Conservation (phyloP, 1,140 invertebrate species). For the Tetramorium parvispinum region DNA sequence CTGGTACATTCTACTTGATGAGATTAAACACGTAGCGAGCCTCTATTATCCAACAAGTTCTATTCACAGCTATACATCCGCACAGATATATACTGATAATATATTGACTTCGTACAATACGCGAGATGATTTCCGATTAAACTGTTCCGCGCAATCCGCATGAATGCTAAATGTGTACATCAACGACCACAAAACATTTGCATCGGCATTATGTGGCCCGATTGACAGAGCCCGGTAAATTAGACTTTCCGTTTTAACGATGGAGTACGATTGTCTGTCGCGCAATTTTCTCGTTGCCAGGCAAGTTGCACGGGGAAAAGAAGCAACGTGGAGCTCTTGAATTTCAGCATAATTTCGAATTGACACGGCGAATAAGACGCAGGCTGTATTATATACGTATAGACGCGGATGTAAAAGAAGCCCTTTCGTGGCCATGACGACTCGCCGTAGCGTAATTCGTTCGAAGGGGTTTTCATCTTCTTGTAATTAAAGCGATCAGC, state of each 20-base stretch:
- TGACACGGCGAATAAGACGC: not conserved
- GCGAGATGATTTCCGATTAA: constrained; percentile 55
- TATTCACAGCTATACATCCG: constrained; percentile 32
- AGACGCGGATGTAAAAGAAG: not conserved
- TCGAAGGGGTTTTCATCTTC: constrained; percentile 40
- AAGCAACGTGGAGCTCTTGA: not conserved
- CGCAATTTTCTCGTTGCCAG: not conserved
- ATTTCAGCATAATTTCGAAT: not conserved
- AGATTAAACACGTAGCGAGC: constrained; percentile 36
- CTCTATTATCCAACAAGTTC: constrained; percentile 38
- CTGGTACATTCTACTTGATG: constrained; percentile 5
- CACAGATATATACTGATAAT: constrained; percentile 35
- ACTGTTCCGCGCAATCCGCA: constrained; percentile 20
- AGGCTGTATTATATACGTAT: not conserved
- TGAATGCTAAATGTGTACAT: constrained; percentile 37
- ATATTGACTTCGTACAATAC: constrained; percentile 49
- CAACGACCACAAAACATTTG: constrained; percentile 26
- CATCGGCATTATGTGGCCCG: not conserved
- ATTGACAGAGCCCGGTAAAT: not conserved
- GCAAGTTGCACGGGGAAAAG: not conserved
- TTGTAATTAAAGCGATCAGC: constrained; percentile 66
- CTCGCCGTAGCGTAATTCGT: constrained; percentile 8
- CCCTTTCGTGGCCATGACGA: not conserved
- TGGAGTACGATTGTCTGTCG: not conserved
- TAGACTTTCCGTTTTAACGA: constrained; percentile 31